A percentile compares a stretch with the other conserved stretches of the same genome.
Conservation (phyloP, 2,113 vertebrate genomes). For the Sylvilagus bachmani region DNA sequence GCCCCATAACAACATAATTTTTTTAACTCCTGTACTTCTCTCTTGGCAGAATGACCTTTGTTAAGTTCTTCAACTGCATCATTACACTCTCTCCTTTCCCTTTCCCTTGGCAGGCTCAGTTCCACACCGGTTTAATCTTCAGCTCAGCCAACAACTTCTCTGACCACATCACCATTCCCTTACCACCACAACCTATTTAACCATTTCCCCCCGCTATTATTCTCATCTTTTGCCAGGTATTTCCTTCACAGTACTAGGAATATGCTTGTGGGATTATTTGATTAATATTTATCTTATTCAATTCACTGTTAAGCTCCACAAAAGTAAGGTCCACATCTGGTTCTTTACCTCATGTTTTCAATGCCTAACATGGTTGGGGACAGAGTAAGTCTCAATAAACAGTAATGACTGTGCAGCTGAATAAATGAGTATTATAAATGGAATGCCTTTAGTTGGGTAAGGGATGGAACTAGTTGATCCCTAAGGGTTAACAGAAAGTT, state of each 20-base stretch:
- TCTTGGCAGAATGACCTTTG: not conserved
- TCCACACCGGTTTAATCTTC: conserved; percentile 10
- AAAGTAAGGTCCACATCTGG: not conserved
- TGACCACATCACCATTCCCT: too few relatives aligned
- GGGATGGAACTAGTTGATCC: not conserved
- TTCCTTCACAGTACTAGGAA: not conserved
- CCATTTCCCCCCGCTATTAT: not conserved
- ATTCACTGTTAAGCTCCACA: not conserved
- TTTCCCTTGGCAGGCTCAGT: not conserved
- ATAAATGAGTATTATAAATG: not conserved
- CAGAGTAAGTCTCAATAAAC: not conserved
- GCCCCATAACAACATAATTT: not conserved
- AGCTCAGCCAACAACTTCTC: not conserved
- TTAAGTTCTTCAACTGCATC: not conserved
- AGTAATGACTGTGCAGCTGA: not conserved
- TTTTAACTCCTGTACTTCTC: not conserved
- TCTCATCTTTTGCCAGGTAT: not conserved
- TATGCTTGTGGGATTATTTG: not conserved
- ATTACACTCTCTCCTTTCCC: not conserved
- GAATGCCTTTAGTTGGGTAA: not conserved
- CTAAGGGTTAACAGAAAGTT: not conserved
- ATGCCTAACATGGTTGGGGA: not conserved
- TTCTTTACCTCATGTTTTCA: not conserved
- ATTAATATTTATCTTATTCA: not conserved
- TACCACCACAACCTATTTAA: not conserved